These are phyloP conservation scores for Ferrisia virgata DNA, from an alignment of 2,888 invertebrate genomes.

Conservation along the genomic window DNA sequence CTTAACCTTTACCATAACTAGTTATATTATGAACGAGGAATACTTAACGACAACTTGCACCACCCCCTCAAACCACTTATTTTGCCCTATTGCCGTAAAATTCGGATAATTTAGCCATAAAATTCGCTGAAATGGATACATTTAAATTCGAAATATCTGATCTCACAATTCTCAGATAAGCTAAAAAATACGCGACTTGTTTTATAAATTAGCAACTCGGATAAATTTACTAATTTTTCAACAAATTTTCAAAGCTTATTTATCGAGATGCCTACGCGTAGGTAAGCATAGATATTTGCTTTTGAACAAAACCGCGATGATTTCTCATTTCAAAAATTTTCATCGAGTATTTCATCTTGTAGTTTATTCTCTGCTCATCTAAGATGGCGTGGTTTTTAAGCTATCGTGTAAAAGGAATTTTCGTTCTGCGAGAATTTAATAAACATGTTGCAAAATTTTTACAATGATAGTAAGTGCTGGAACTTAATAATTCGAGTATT, in stretches of 20 bases:
- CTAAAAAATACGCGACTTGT: conserved; percentile 33
- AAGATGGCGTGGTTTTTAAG: no score
- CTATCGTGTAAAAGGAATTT: no score
- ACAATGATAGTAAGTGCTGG: neutral
- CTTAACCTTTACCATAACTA: conserved; percentile 45
- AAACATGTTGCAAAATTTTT: neutral
- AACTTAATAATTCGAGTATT: neutral
- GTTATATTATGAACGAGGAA: conserved; percentile 44
- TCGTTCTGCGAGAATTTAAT: no score
- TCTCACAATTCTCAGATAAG: conserved; percentile 1
- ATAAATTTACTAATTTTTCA: conserved; percentile 2
- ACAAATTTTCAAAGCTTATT: neutral
- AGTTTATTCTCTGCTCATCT: no score
- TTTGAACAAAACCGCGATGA: no score
- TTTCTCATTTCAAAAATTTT: no score
- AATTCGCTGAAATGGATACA: conserved; percentile 38
- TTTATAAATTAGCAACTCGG: conserved; percentile 22
- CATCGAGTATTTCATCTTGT: no score
- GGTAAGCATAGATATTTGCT: no score
- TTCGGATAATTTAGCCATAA: conserved; percentile 43
- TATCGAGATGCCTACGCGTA: neutral
- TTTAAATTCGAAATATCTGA: conserved; percentile 30
- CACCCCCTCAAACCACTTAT: neutral
- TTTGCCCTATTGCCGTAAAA: conserved; percentile 34
- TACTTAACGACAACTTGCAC: conserved; percentile 33